Evolutionary conservation across 2,888 invertebrate genomes (phyloP), one percentile per base, ranked within the genome.

Genomic region (Metacarcinus magister): DNA sequence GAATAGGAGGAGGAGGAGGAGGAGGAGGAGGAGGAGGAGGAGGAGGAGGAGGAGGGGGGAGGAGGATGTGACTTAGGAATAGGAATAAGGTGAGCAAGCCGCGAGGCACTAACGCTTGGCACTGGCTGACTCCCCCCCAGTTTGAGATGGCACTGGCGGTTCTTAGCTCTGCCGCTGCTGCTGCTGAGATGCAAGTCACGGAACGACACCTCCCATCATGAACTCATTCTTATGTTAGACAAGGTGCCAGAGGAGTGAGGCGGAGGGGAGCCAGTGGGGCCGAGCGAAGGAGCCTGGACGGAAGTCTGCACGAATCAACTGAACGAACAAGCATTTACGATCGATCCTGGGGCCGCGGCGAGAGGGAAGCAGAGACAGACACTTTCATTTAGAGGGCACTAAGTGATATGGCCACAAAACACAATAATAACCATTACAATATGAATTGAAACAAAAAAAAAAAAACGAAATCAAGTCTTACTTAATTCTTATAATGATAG

Each of bases 311-410:
- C 92, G 82, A 92, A 95, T 92, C 67, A 92, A 82, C 75, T 82
- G 95, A 95, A 82, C 92, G 92, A 95, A 95, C 95, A 95, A 91
- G 95, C 95, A 95, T 92, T 95, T 32, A 95, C 95, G 95, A 92
- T 91, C 92, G 95, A 39, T 90, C 82, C 75, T 46, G 48, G 91
- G 82, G 82, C n/a, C 95, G 92, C 95, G 95, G 95, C 92, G 60
- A 82, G 96, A 96, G 94, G 87, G 95, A 91, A 95, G 94, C 82
- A 96, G 94, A 92, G 92, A 94, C 95, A 93, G 75, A 96, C 89
- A 92, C 92, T 82, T 90, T 95, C 90, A 90, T 92, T 89, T 92
- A 90, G 95, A 19, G 82, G 90, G 97, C 67, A 67, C 67, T 67
- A 67, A 67, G 67, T 67, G 67, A 67, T 67, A 23, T 67, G 23